A percentile compares a stretch with the other conserved stretches of the same genome.
phyloP scores from a whole-genome alignment of 2,888 invertebrate genomes.

The Uropetala carovei region DNA sequence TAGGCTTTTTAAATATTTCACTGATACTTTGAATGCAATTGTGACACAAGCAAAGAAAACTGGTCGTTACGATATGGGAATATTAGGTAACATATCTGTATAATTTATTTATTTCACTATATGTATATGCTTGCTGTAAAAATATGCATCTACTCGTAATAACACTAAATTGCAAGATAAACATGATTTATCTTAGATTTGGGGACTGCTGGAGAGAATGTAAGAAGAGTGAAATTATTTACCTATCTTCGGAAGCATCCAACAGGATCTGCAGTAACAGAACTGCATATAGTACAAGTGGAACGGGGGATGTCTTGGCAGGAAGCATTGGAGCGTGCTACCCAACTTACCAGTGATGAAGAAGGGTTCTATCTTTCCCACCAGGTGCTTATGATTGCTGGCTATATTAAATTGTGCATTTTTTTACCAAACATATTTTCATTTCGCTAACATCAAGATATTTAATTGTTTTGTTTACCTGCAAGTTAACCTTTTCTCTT shows the following conservation, averaged over 20 bases:
- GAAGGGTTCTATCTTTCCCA: constrained; percentile 96
- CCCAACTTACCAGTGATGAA: constrained; percentile 73
- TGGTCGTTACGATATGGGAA: constrained; percentile 96
- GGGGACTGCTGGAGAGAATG: constrained; percentile 94
- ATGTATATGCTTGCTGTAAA: neutral
- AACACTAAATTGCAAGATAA: neutral
- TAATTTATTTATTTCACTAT: neutral
- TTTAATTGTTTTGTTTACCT: too few relatives aligned
- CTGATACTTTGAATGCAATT: constrained; percentile 94
- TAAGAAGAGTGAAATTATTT: constrained; percentile 88
- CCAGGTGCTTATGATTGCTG: constrained; percentile 76
- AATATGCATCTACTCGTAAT: neutral
- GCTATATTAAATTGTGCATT: neutral
- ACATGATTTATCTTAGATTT: constrained; percentile 82
- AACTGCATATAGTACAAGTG: constrained; percentile 94
- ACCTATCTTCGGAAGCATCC: constrained; percentile 92
- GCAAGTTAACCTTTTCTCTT: too few relatives aligned
- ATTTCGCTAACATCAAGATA: too few relatives aligned
- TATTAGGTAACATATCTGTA: constrained; percentile 78
- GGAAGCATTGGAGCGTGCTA: constrained; percentile 85
- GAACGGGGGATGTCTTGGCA: constrained; percentile 96
- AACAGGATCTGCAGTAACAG: constrained; percentile 94
- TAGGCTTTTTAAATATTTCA: constrained; percentile 97
- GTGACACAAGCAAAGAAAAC: constrained; percentile 94
- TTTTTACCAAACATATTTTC: neutral